These are phyloP conservation scores for Eupithecia vulgata DNA, from an alignment of 2,888 invertebrate species.

Conservation along the genomic window DNA sequence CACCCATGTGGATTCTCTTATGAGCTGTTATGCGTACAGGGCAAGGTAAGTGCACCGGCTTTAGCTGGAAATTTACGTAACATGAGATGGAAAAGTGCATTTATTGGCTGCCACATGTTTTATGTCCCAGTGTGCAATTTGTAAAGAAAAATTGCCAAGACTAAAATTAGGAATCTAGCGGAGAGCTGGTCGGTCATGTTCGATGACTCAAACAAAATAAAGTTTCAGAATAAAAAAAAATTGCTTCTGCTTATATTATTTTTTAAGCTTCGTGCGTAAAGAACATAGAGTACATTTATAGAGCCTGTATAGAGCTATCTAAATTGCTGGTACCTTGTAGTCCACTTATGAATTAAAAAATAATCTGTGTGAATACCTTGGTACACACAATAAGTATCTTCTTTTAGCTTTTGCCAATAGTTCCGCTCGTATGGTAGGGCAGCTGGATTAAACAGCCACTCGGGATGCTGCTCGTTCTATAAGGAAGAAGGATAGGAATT, in stretches of 20 bases:
- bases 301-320: no score
- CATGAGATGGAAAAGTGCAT: background rate
- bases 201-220: background rate
- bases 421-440: no score
- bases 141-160: background rate
- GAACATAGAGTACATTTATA: background rate
- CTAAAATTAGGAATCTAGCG: background rate
- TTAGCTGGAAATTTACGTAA: slow-evolving; percentile 68
- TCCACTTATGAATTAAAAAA: background rate
- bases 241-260: no score
- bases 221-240: background rate
- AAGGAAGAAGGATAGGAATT: background rate
- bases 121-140: background rate
- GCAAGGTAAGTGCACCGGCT: slow-evolving; percentile 71
- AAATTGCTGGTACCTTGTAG: background rate
- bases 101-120: background rate
- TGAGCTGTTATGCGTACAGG: slow-evolving; percentile 56
- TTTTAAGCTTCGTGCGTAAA: background rate
- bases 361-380: no score
- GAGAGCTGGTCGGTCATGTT: background rate
- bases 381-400: no score
- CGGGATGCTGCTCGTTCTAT: background rate
- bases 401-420: no score
- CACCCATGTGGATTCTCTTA: slow-evolving; percentile 63
- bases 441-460: no score